These are phyloP conservation scores for Aramus guarauna DNA, from an alignment of 2,113 vertebrate genomes.

Conservation along the genomic window DNA sequence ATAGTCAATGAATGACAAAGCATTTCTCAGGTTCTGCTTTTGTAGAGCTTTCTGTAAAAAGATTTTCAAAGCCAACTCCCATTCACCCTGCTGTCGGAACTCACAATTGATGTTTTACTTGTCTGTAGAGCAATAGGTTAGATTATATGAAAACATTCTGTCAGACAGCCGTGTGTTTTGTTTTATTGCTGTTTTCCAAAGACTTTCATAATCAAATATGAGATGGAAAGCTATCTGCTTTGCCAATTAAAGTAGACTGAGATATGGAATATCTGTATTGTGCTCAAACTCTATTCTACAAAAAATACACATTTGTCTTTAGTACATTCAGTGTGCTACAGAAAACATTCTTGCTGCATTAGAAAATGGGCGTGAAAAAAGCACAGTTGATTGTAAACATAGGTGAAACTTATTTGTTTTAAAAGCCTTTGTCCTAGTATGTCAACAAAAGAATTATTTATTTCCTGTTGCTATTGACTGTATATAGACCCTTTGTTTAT, in stretches of 20 bases:
- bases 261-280: not conserved
- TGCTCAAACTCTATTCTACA: not conserved
- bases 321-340: not conserved
- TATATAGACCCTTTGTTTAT: not conserved
- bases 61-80: not conserved
- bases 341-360: not conserved
- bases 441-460: not conserved
- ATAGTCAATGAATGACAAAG: not conserved
- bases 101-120: not conserved
- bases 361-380: not conserved
- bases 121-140: not conserved
- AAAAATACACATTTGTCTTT: not conserved
- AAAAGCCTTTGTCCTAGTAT: not conserved
- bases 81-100: not conserved
- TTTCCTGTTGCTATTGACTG: not conserved
- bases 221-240: not conserved
- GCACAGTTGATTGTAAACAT: not conserved
- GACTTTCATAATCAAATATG: not conserved
- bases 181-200: not conserved
- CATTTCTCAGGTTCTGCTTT: not conserved
- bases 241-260: not conserved
- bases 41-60: not conserved
- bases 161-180: not conserved
- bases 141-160: not conserved
- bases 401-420: not conserved